These are phyloP conservation scores for Peromyscus nudipes DNA, from an alignment of 2,797 vertebrate genomes.

Conservation along the genomic window DNA sequence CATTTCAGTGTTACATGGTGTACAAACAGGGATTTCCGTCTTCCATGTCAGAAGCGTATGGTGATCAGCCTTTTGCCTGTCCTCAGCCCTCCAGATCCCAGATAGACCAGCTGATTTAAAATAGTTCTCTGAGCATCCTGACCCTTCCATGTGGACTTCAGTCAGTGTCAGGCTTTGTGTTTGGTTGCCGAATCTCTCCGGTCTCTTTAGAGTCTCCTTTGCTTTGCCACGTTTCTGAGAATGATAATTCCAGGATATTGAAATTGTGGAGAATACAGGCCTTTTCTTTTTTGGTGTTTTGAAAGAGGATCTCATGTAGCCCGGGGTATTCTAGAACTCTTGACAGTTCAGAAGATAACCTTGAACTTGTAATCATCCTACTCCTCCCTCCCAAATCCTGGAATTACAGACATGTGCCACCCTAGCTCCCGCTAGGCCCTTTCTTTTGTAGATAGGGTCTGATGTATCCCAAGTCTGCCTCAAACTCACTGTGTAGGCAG, in stretches of 20 bases:
- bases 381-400: not conserved
- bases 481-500: not conserved
- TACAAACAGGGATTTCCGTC: not conserved
- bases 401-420: not conserved
- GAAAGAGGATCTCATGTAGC: not conserved
- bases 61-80: not conserved
- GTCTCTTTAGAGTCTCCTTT: not conserved
- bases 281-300: not conserved
- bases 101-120: not conserved
- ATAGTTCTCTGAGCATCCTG: not conserved
- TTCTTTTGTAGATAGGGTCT: not conserved
- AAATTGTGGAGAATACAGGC: not conserved
- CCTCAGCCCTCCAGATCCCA: not conserved
- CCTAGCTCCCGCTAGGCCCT: not conserved
- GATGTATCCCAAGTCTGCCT: not conserved
- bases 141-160: not conserved
- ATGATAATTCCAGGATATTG: not conserved
- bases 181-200: not conserved
- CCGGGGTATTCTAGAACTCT: not conserved
- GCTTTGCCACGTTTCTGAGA: not conserved
- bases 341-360: not conserved
- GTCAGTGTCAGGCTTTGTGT: not conserved
- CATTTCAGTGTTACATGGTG: not conserved
- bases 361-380: not conserved
- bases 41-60: not conserved